Percentiles rank a stretch among this genome's conserved stretches.
These are phyloP conservation scores for Porites cylindrica DNA, from an alignment of 92 coral and sea anemone species.

Conservation along the genomic window DNA sequence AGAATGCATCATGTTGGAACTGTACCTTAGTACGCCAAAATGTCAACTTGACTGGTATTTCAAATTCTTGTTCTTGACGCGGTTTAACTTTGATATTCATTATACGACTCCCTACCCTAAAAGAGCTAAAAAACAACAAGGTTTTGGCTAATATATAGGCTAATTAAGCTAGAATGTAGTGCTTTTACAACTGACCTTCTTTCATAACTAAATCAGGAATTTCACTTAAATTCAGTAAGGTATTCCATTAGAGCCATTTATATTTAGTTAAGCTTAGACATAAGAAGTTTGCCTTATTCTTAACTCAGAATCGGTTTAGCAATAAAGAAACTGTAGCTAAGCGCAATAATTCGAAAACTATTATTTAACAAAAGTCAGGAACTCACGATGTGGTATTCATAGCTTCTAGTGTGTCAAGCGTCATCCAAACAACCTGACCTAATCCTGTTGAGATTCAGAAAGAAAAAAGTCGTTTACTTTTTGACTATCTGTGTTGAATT, in stretches of 20 bases:
- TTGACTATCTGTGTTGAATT: background rate
- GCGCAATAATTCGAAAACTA: background rate
- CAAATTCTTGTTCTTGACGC: constrained; percentile 27
- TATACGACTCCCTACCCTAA: constrained; percentile 33
- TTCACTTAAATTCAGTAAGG: too few relatives aligned
- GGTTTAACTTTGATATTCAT: constrained; percentile 51
- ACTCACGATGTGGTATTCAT: constrained; percentile 22
- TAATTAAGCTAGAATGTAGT: too few relatives aligned
- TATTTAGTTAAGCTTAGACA: too few relatives aligned
- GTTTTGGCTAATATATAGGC: background rate
- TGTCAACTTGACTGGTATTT: constrained; percentile 50
- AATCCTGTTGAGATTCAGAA: background rate
- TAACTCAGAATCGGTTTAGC: too few relatives aligned
- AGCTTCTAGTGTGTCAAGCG: constrained; percentile 16
- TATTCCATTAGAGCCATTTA: too few relatives aligned
- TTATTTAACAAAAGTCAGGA: background rate
- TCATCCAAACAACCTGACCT: constrained; percentile 41
- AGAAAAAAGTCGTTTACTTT: background rate
- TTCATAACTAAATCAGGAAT: too few relatives aligned
- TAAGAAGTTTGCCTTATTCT: too few relatives aligned
- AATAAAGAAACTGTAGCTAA: background rate
- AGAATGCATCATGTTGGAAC: background rate
- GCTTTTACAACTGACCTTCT: too few relatives aligned
- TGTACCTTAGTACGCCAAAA: constrained; percentile 56
- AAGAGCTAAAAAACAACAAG: background rate